phyloP scores from a whole-genome alignment of 1,140 invertebrate species.

The Parapsyche elsis region DNA sequence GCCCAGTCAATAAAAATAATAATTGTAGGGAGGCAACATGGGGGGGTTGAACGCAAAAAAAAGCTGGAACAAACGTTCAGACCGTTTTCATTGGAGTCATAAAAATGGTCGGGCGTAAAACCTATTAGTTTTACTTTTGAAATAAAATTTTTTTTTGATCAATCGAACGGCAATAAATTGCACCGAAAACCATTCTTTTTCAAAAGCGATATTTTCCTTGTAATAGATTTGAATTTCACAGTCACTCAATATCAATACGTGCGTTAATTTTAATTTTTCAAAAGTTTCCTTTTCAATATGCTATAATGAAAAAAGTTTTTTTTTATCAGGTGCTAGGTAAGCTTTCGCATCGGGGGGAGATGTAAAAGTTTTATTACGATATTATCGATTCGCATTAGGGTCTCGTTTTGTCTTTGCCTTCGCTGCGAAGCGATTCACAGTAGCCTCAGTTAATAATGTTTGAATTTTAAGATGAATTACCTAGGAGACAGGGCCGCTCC shows the following conservation, averaged over 20 bases:
- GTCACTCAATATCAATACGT: not conserved
- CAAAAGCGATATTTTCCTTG: not conserved
- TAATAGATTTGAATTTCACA: not conserved
- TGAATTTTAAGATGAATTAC: conserved; percentile 47
- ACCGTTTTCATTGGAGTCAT: conserved; percentile 12
- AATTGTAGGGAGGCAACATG: conserved; percentile 3
- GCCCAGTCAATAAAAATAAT: conserved; percentile 35
- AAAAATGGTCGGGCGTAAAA: conserved; percentile 25
- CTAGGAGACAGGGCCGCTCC: conserved; percentile 14
- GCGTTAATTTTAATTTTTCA: conserved; percentile 27
- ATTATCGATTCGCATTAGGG: conserved; percentile 28
- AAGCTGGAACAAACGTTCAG: conserved; percentile 5
- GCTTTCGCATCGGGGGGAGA: not conserved
- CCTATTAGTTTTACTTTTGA: conserved; percentile 30
- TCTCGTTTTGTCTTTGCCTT: conserved; percentile 9
- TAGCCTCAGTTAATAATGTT: conserved; percentile 28
- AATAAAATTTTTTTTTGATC: conserved; percentile 15
- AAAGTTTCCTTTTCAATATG: not conserved
- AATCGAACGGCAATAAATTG: conserved; percentile 22
- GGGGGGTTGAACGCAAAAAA: not conserved
- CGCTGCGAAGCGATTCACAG: not conserved
- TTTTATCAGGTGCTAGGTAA: conserved; percentile 11
- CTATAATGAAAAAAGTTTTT: conserved; percentile 23
- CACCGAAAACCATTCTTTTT: not conserved
- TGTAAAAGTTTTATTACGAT: conserved; percentile 27